Base-by-base conservation (phyloP, 2,888 invertebrate genomes). In the Heliconius ismenius region DNA sequence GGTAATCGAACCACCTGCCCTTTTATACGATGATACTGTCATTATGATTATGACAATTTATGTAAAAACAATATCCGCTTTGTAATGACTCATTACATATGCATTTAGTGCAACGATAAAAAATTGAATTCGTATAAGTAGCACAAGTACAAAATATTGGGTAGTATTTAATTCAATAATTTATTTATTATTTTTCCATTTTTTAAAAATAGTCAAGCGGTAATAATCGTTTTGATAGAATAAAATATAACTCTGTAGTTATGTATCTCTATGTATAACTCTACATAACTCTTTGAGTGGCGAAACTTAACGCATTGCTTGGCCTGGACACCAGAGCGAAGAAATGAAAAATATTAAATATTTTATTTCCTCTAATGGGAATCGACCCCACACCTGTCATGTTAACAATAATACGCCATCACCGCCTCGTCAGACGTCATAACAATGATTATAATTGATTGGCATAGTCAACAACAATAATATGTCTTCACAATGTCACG, bases 1-100 rank as follows among this genome's bases (percentile, higher is more conserved):
- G 21, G 21, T 58, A 64, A 64, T 64, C 76, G 43, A n/a, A 69
- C 63, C 76, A 76, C 54, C 76, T 72, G 72, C 76, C 69, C 54
- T 64, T 72, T 72, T 54, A 74, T 72, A 73, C 58, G 24, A 26
- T 64, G 67, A 60, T 67, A 39, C 18, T 18, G 10, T 32, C 49
- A n/a, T 69, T 58, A 32, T 81, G 39, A 70, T 67, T 63, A 62
- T 18, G 65, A 24, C 18, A 64, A 58, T 54, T 68, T n/a, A 54
- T 28, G n/a, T 39, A 39, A 39, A 65, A 65, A 39, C 36, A 24
- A 36, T 65, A 36, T 65, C 39, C 24, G 39, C 24, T 39, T 65
- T n/a, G 2, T 13, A 39, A 24, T 65, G 4, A 65, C 7, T 65
- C 13, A 65, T 36, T 36, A 21, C 13, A 36, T n/a, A 65, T n/a